Evolutionary conservation across 2,888 invertebrate genomes (phyloP), one percentile per base, ranked within the genome.

Genomic region (Cacoxenus indagator): DNA sequence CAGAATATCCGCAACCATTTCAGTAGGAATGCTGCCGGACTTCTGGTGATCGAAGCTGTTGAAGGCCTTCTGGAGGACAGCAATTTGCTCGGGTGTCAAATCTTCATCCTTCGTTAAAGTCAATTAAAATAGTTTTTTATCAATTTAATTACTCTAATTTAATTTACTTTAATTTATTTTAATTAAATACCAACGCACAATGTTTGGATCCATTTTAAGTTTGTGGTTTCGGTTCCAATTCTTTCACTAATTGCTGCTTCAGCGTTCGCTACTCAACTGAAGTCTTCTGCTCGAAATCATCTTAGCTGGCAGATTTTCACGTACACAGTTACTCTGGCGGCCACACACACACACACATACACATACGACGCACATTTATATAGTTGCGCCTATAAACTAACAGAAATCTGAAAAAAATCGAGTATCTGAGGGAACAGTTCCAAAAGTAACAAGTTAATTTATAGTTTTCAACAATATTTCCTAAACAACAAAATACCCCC

Each of bases 31-130:
- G 89, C 95, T 95, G 86, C 98, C 98, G 83, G 94, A 94, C 90
- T 96, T 96, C 89, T 96, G 95, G 89, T 95, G 93, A 91, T 97
- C 97, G 89, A 97, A 97, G 89, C 96, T 96, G 92, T 96, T 96
- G 90, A 97, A 97, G 76, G 97, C 97, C 90, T 97, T 97, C 88
- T 95, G 94, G 85, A 97, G 92, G 87, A 97, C 97, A 88, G 94
- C 94, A 85, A 95, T 93, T 90, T 96, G 96, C 91, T 96, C 96
- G 89, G 95, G 91, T 73, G 96, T 96, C 87, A 96, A 92, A 90
- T 96, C 96, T 88, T 96, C 94, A 86, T 93, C 94, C 95, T 95
- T 57, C 0, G 48, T 19, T 48, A 24, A 43, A 61, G 29, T 14
- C 59, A 64, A 24, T 24, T 24, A 26, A 14, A 19, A 59, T 31